Base-by-base conservation (phyloP, 2,888 invertebrate species). In the Pseudococcus viburni region DNA sequence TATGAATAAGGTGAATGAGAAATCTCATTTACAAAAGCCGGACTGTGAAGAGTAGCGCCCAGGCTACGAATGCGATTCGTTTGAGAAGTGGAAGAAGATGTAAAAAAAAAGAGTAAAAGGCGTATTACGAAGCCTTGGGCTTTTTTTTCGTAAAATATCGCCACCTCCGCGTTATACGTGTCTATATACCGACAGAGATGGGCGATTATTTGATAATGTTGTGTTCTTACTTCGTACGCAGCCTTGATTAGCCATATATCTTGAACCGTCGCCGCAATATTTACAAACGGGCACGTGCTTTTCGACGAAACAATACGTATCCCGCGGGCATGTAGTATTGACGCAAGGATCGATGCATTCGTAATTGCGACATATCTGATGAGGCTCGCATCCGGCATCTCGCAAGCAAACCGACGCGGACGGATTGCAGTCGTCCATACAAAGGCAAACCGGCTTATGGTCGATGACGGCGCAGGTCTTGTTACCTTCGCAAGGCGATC, bases 251-350 rank as follows among this genome's bases (percentile, higher is more conserved):
- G 80, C n/a, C n/a, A 42, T 42, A 80, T 42, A 80, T 80, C 80
- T 95, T 94, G 96, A 97, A 94, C 97, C 98, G 93, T 94, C 94
- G 92, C 97, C 97, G 94, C 98, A 98, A 94, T 96, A 97, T 95
- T 97, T 96, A 96, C 98, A 98, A 93, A 96, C 95, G 91, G 97
- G 96, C 93, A 96, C 96, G 94, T 98, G 98, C 93, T 97, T 96
- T 94, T 97, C 96, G 91, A 97, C 97, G 93, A 95, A 95, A 94
- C 98, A 98, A 91, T 97, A 97, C 90, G 96, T 95, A 91, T 95
- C 94, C 91, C 94, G 94, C 91, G 96, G 95, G 93, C 97, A 97
- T 92, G 95, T 95, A 91, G 95, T 95, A 91, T 95, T 95, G 92
- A 94, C 94, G 93, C 97, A 97, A 90, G 97, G 97, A 93, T 97